Evolutionary conservation across 1,140 invertebrate genomes (phyloP), one percentile per base, ranked within the genome.

Genomic region (Macrobrachium rosenbergii): DNA sequence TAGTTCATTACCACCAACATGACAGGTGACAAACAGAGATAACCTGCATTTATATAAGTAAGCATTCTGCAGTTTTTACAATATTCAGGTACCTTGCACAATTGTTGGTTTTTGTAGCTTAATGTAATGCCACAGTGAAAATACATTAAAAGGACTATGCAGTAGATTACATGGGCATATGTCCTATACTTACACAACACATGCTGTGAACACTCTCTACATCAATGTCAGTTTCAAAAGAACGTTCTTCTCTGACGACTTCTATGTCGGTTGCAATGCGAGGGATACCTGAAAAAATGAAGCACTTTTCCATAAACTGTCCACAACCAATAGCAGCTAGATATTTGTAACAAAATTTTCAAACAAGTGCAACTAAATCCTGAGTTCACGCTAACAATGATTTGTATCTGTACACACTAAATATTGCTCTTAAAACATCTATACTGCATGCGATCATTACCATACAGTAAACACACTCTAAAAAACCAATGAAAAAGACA

Each of bases 211-310:
- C 73, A 52, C 58, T 87, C n/a, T 87, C 77, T 23, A 59, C 67
- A 75, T 87, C 84, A 21, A 87, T 45, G 60, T 87, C 84, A 60
- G 77, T 73, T 14, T 64, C 64, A 75, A 87, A 87, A n/a, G 64
- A 6, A 21, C 84, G 78, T 6, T 87, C 84, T 45, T 87, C 84
- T 45, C 45, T 87, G n/a, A 87, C 78, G 17, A 87, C 77, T 17
- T 87, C 84, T 62, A 80, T 16, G 10, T 7, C n/a, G 14, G 37
- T 23, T 21, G n/a, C 78, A 73, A 67, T 23, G 75, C 64, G 43
- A 72, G 77, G 75, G 2, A 73, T 7, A 21, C 62, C 84, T 87
- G 78, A 19, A 76, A 3, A 83, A 21, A 12, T 16, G 2, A 21
- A 73, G 59, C 7, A 6, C n/a, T n/a, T 16, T 16, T n/a, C 59